Percentiles rank a stretch among this genome's conserved stretches.
phyloP scores from a whole-genome alignment of 1,140 invertebrate species.

The Platyscapa corneri region DNA sequence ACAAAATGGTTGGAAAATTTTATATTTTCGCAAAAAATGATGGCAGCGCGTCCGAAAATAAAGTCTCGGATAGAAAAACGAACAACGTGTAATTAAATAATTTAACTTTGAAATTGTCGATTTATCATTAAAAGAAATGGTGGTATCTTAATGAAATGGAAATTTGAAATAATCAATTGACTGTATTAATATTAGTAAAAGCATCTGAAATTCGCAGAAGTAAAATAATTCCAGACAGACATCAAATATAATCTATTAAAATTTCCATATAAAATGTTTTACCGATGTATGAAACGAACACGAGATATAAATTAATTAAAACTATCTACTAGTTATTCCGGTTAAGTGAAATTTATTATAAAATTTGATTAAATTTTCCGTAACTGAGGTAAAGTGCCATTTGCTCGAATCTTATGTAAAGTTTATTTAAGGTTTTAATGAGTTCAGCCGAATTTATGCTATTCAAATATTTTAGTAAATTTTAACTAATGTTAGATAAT shows the following conservation, averaged over 20 bases:
- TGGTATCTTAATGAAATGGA: background rate
- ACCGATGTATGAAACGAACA: background rate
- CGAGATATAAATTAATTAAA: background rate
- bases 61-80: no score
- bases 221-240: background rate
- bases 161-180: background rate
- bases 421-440: background rate
- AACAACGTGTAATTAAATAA: no score
- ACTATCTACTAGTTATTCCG: background rate
- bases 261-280: background rate
- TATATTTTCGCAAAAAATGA: no score
- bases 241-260: background rate
- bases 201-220: background rate
- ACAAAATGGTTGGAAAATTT: no score
- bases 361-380: background rate
- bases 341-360: background rate
- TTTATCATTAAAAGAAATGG: no score
- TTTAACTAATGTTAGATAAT: background rate
- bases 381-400: background rate
- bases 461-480: background rate
- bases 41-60: no score
- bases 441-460: background rate
- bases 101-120: background rate
- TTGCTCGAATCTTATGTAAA: background rate
- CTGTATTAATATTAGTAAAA: background rate